Evolutionary conservation across 1,140 invertebrate species (phyloP).

Genomic region (Zaprionus inermis): DNA sequence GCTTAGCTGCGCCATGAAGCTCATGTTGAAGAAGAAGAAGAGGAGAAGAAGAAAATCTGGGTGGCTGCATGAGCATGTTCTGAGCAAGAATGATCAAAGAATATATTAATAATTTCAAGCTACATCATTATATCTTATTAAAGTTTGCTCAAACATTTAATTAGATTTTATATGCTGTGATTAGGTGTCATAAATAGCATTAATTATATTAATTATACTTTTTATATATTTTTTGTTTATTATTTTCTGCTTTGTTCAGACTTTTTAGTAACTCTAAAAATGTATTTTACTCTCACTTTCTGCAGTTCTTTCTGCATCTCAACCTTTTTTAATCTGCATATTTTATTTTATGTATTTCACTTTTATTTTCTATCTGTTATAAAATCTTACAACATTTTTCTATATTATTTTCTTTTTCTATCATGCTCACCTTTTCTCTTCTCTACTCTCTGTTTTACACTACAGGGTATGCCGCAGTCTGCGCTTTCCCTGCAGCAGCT

Average conservation of each 20-base stretch:
- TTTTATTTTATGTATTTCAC: no score
- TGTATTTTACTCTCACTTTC: background rate
- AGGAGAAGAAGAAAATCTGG: background rate
- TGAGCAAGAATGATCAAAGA: background rate
- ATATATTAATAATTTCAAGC: no score
- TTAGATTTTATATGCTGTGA: background rate
- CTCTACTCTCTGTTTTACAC: background rate
- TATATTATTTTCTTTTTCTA: background rate
- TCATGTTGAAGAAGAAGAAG: background rate
- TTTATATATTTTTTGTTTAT: background rate
- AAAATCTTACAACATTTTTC: background rate
- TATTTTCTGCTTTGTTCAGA: background rate
- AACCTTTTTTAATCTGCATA: no score
- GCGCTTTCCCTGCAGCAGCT: background rate
- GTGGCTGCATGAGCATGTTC: background rate
- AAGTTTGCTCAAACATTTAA: background rate
- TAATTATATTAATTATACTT: background rate
- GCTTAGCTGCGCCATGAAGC: background rate
- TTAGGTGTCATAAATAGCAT: background rate
- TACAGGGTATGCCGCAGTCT: constrained; percentile 17
- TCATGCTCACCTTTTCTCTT: rapidly evolving
- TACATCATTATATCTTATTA: background rate
- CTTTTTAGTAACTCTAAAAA: background rate
- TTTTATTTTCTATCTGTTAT: background rate
- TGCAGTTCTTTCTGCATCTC: no score